Evolutionary conservation across 2,888 invertebrate genomes (phyloP).

Genomic region (Lasioglossum malachurum): DNA sequence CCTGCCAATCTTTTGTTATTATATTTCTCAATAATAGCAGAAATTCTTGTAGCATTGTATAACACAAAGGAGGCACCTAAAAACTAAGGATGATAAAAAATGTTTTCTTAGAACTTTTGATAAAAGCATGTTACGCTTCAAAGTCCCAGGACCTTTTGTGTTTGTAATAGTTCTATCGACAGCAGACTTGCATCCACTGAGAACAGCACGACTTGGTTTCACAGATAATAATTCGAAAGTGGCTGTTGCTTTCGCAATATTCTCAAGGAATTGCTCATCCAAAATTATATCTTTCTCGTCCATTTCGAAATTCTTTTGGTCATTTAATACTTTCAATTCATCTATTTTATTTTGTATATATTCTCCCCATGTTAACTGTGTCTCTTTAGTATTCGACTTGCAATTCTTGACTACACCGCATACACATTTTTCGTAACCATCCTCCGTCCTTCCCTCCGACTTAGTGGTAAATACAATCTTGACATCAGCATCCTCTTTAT

Average conservation of each 20-base stretch:
- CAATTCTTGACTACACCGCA: constrained; percentile 89
- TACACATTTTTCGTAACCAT: constrained; percentile 79
- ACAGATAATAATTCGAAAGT: constrained; percentile 90
- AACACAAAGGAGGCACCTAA: constrained; percentile 91
- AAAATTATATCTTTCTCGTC: constrained; percentile 85
- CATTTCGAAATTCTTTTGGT: constrained; percentile 88
- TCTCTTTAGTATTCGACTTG: constrained; percentile 86
- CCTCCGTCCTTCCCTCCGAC: constrained; percentile 81
- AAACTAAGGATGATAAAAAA: constrained; percentile 33
- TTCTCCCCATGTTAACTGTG: constrained; percentile 84
- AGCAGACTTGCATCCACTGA: constrained; percentile 85
- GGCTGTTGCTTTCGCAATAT: constrained; percentile 89
- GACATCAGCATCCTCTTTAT: constrained; percentile 77
- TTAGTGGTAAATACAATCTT: constrained; percentile 84
- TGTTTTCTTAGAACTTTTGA: neutral
- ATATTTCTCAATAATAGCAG: constrained; percentile 89
- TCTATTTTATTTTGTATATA: constrained; percentile 81
- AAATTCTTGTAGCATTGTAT: constrained; percentile 91
- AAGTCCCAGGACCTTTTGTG: constrained; percentile 85
- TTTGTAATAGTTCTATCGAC: constrained; percentile 84
- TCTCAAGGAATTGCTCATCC: constrained; percentile 84
- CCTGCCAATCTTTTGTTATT: constrained; percentile 86
- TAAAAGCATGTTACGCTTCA: neutral
- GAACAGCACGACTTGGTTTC: constrained; percentile 88
- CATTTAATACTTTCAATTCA: constrained; percentile 83